These are phyloP conservation scores for Hipparchia sbordonii DNA, from an alignment of 2,888 invertebrate species.

Conservation along the genomic window DNA sequence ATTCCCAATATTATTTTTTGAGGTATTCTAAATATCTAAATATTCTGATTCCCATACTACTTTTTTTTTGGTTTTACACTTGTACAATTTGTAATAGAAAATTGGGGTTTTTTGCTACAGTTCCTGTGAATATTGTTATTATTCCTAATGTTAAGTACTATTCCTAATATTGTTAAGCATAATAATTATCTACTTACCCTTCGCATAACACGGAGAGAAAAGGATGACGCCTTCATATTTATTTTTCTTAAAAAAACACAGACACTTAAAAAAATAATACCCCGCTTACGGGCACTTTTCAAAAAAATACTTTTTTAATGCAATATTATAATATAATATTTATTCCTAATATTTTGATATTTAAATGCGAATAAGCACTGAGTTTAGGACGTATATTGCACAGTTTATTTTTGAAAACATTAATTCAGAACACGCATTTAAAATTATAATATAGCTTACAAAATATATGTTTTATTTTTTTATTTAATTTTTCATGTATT, in stretches of 20 bases:
- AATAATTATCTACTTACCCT: constrained; percentile 83
- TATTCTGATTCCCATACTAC: too few species aligned
- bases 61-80: too few species aligned
- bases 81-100: too few species aligned
- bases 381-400: constrained; percentile 22
- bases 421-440: constrained; percentile 2
- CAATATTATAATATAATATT: constrained; percentile 17
- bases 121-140: too few species aligned
- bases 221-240: constrained; percentile 90
- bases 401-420: constrained; percentile 18
- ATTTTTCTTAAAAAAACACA: constrained; percentile 44
- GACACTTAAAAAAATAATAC: constrained; percentile 46
- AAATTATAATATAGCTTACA: constrained; percentile 42
- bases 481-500: constrained; percentile 45
- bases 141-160: too few species aligned
- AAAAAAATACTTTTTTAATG: constrained; percentile 4
- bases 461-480: constrained; percentile 44
- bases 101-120: too few species aligned
- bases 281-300: constrained; percentile 31
- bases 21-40: too few species aligned
- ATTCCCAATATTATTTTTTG: too few species aligned
- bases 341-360: constrained; percentile 21
- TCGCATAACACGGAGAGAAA: constrained; percentile 90
- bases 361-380: constrained; percentile 31
- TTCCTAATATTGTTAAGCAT: not conserved